phyloP scores from a whole-genome alignment of 2,113 vertebrate species.

The Campylorhamphus procurvoides region DNA sequence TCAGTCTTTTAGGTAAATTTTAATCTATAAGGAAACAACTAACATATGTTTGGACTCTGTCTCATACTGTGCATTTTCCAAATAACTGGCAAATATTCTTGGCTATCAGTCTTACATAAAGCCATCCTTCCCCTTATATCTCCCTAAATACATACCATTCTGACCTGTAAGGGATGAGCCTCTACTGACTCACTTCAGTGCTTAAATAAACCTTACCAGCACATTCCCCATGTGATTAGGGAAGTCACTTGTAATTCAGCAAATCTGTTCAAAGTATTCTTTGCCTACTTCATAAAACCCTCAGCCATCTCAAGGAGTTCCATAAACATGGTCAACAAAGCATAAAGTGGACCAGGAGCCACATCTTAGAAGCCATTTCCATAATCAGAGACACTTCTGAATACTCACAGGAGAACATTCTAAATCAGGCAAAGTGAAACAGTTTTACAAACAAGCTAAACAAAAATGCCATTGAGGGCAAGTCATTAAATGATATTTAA shows the following conservation, averaged over 20 bases:
- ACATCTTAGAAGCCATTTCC: background rate
- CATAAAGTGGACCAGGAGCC: background rate
- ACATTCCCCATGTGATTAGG: background rate
- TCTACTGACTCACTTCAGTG: background rate
- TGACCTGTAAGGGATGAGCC: background rate
- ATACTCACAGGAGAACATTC: background rate
- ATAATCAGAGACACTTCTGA: background rate
- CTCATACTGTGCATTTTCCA: background rate
- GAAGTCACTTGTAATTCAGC: background rate
- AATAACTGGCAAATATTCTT: background rate
- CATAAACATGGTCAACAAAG: conserved; percentile 1
- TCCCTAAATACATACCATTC: background rate
- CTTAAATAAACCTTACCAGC: background rate
- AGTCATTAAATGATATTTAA: background rate
- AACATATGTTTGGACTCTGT: background rate
- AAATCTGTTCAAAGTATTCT: background rate
- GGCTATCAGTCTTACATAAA: background rate
- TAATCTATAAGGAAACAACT: background rate
- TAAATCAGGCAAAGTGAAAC: background rate
- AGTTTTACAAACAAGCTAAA: background rate
- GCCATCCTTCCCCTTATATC: background rate
- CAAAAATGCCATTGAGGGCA: background rate
- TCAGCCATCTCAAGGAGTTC: background rate
- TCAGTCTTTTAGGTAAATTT: background rate
- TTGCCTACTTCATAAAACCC: background rate